Evolutionary conservation across 2,888 invertebrate species (phyloP), one percentile per base, ranked within the genome.

Genomic region (Cylindroiulus punctatus): DNA sequence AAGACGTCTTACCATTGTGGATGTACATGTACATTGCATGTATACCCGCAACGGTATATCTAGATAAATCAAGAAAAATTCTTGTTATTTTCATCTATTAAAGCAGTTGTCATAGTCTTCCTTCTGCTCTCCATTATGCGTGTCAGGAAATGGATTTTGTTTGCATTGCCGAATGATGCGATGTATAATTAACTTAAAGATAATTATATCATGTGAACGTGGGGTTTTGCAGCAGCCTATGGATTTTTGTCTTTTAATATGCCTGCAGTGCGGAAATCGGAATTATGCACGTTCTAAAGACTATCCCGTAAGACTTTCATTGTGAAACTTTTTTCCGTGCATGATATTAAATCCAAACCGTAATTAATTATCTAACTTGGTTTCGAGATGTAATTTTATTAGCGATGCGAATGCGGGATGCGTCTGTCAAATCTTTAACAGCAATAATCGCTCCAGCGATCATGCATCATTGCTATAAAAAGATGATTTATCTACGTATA

Each of bases 231-330:
- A 26, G 65, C 8, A 65, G 26, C 65, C 26, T 65, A 65, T 65
- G 65, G 65, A 65, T 65, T 65, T 65, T 65, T 65, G 65, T 65
- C 65, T 57, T 65, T 65, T 65, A 65, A 22, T 65, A 26, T 65
- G 65, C 26, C 65, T 26, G 65, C 65, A 65, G 65, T 65, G 65
- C 65, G 65, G 65, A 65, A 65, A 65, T 65, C 65, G 26, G 26
- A 57, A 57, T 65, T 22, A 65, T 65, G 57, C n/a, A n/a, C 57
- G 65, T 26, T 8, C 22, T 7, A 22, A 26, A 26, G 1, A 10
- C 22, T 65, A 26, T 65, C 65, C 65, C 65, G 3, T 12, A 26
- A 22, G 26, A 12, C 65, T 12, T 65, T 65, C 65, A n/a, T 1
- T 8, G 26, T 26, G 57, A 65, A 22, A 26, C 4, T n/a, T 65